These are phyloP conservation scores for Shargacucullia verbasci DNA, from an alignment of 2,888 invertebrate genomes.

Conservation along the genomic window DNA sequence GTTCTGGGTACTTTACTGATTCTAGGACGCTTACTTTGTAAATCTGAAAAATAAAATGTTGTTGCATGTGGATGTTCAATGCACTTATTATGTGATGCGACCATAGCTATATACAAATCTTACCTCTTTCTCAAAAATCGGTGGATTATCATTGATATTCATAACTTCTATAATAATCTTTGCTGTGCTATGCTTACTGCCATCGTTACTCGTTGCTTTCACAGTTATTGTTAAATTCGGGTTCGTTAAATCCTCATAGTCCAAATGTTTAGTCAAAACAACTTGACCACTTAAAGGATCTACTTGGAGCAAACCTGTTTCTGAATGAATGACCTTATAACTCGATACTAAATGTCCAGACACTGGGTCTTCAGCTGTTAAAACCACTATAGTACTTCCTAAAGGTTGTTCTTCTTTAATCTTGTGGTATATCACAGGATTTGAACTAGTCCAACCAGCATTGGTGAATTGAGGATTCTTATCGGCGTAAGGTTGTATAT, in stretches of 20 bases:
- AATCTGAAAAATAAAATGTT: constrained; percentile 84
- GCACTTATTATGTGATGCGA: not conserved
- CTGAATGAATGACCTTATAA: constrained; percentile 88
- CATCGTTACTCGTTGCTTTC: constrained; percentile 87
- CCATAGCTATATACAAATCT: constrained; percentile 27
- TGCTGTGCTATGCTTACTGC: constrained; percentile 90
- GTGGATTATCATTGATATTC: constrained; percentile 94
- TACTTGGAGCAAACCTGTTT: constrained; percentile 88
- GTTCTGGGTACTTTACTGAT: constrained; percentile 91
- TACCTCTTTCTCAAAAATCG: constrained; percentile 91
- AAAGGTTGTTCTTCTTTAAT: constrained; percentile 94
- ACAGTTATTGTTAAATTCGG: constrained; percentile 89
- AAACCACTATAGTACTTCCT: constrained; percentile 91
- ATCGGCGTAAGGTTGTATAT: constrained; percentile 93
- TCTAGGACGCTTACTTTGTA: constrained; percentile 93
- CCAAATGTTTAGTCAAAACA: constrained; percentile 92
- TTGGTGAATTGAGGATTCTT: constrained; percentile 93
- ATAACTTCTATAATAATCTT: constrained; percentile 91
- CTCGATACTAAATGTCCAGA: constrained; percentile 90
- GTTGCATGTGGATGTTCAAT: no score
- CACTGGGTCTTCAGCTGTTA: constrained; percentile 92
- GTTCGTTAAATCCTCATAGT: constrained; percentile 92
- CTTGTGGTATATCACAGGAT: constrained; percentile 91
- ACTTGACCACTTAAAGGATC: constrained; percentile 93
- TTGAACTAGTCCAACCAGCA: constrained; percentile 92